Base-by-base conservation (phyloP, 2,888 invertebrate species). In the Andrena bicolor region DNA sequence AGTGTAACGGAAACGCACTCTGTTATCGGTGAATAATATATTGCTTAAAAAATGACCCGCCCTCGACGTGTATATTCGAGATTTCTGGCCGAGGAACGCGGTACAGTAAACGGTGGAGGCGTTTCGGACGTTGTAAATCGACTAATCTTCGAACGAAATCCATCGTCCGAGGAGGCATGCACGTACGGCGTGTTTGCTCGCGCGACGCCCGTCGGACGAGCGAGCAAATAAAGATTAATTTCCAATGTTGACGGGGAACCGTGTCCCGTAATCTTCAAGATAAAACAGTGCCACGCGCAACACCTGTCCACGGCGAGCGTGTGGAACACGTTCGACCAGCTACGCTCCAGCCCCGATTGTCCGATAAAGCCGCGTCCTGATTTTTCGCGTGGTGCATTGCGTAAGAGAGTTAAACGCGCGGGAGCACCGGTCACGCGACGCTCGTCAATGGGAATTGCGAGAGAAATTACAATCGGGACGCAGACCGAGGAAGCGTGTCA, bases 181-280 rank as follows among this genome's bases (percentile, higher is more conserved):
- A 60, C 73, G 77, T 61, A 61, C 61, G 53, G 28, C 35, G 60
- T 35, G 64, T 73, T 64, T 73, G 53, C 35, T 35, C 28, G 51
- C 20, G 30, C 16, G 51, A 41, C n/a, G 53, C 10, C 7, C 23
- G 35, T 20, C 41, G 56, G 32, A 49, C 26, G 32, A 13, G 8
- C 65, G 51, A 35, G 41, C 75, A 56, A 68, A 63, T 68, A 75
- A 68, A 68, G 75, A 78, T 75, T 63, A 68, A 75, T 68, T 75
- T 32, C 53, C 78, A 63, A 61, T 68, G 75, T 78, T 78, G 78
- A 78, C 78, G 53, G 66, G 61, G 51, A 61, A 61, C 58, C 35
- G 23, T 28, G 41, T 30, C 20, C 51, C 28, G 20, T 66, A 66
- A 48, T 66, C 75, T 10, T 53, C 16, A 23, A 35, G 75, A 76